Conservation (phyloP, 2,888 invertebrate genomes). For the Ormyrus pomaceus region DNA sequence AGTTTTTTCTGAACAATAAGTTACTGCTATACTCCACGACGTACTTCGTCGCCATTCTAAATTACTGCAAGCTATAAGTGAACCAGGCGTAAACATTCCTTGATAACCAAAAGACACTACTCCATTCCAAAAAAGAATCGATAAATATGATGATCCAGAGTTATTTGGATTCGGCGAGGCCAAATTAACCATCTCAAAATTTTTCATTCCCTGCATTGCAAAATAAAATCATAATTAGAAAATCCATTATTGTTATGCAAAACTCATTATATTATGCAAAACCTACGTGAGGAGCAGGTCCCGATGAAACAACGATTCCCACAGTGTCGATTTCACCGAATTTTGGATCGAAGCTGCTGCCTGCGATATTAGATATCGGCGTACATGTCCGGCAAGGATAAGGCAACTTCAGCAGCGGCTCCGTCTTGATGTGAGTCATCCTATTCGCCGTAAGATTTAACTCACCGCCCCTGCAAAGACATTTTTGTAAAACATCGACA, state of each 20-base stretch:
- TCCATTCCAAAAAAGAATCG: conserved; percentile 75
- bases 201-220: conserved; percentile 70
- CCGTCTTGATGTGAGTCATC: conserved; percentile 76
- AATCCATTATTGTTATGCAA: neutral
- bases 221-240: neutral
- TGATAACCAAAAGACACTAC: conserved; percentile 75
- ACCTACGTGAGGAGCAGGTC: conserved; percentile 74
- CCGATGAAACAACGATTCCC: conserved; percentile 81
- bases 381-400: conserved; percentile 74
- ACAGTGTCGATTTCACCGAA: conserved; percentile 86
- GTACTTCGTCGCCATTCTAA: conserved; percentile 79
- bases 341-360: conserved; percentile 72
- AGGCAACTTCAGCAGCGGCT: conserved; percentile 58
- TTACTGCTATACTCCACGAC: conserved; percentile 78
- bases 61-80: conserved; percentile 80
- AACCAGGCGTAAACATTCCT: conserved; percentile 79
- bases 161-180: conserved; percentile 62
- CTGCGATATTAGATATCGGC: conserved; percentile 76
- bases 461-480: conserved; percentile 68
- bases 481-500: neutral
- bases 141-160: conserved; percentile 70
- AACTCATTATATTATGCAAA: neutral
- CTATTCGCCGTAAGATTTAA: conserved; percentile 79
- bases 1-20: conserved; percentile 81
- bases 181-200: conserved; percentile 70